Evolutionary conservation across 2,888 invertebrate genomes (phyloP).

Genomic region (Meteorus cinctellus): DNA sequence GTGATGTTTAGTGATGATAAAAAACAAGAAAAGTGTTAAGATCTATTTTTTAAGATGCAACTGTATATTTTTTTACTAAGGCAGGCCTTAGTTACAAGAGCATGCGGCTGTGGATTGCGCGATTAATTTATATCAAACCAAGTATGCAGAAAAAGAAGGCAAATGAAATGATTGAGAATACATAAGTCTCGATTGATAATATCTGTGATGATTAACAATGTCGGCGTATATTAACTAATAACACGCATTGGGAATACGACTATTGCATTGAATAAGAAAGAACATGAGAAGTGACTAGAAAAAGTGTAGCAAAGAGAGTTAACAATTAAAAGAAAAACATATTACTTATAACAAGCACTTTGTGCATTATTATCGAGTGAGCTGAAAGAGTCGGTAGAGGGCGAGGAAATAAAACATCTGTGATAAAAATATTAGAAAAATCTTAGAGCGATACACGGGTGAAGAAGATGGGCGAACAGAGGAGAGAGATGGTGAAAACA

Average conservation of each 20-base stretch:
- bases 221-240: constrained; percentile 31
- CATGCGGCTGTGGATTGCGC: constrained; percentile 45
- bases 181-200: constrained; percentile 34
- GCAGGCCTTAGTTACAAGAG: constrained; percentile 70
- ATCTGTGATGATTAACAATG: constrained; percentile 45
- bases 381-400: constrained; percentile 38
- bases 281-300: constrained; percentile 22
- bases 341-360: constrained; percentile 39
- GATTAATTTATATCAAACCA: constrained; percentile 39
- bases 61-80: constrained; percentile 74
- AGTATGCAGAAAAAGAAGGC: constrained; percentile 38
- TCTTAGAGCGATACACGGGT: constrained; percentile 57
- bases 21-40: constrained; percentile 56
- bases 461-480: constrained; percentile 21
- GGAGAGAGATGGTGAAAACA: constrained; percentile 48
- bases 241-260: constrained; percentile 37
- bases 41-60: constrained; percentile 73
- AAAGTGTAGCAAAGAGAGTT: constrained; percentile 26
- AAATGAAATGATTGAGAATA: constrained; percentile 33
- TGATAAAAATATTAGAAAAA: constrained; percentile 67
- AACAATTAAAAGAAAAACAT: constrained; percentile 22
- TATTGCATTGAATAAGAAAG: constrained; percentile 22
- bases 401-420: constrained; percentile 74
- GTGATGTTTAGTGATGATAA: constrained; percentile 35
- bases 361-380: constrained; percentile 47